Conservation (phyloP, 2,888 invertebrate genomes). For the Drosophila picticornis region DNA sequence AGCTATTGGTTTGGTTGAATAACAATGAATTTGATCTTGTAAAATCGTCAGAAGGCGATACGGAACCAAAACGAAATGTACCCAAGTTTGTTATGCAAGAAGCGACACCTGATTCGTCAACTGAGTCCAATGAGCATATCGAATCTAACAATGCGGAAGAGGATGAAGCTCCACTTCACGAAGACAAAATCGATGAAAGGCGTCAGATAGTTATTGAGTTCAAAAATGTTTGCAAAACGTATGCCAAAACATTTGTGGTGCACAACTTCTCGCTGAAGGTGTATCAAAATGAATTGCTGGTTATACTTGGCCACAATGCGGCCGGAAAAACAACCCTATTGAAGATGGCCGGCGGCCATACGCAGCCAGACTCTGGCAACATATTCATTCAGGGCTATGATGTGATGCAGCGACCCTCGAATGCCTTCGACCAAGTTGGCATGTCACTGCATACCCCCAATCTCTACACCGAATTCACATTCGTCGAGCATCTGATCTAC, state of each 20-base stretch:
- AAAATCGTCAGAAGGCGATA: fast-evolving
- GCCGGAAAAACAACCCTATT: conserved; percentile 56
- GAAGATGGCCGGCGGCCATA: conserved; percentile 38
- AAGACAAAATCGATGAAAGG: background rate
- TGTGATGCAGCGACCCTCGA: background rate
- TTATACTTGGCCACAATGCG: conserved; percentile 56
- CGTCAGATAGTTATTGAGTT: conserved; percentile 43
- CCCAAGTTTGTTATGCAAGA: background rate
- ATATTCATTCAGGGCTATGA: conserved; percentile 36
- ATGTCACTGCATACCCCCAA: conserved; percentile 10
- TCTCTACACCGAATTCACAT: conserved; percentile 42
- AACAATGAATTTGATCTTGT: background rate
- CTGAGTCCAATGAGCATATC: background rate
- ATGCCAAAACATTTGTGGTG: conserved; percentile 22
- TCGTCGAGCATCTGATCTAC: conserved; percentile 52
- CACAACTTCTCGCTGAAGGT: conserved; percentile 40
- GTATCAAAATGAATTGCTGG: conserved; percentile 44
- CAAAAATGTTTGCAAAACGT: conserved; percentile 48
- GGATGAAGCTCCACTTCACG: background rate
- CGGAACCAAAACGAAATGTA: fast-evolving
- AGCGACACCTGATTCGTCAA: background rate
- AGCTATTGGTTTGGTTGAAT: conserved; percentile 16
- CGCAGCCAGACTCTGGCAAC: conserved; percentile 30
- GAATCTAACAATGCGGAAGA: background rate
- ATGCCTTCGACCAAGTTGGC: conserved; percentile 29